phyloP scores from a whole-genome alignment of 2,113 vertebrate species.

The Muntiacus muntjak region DNA sequence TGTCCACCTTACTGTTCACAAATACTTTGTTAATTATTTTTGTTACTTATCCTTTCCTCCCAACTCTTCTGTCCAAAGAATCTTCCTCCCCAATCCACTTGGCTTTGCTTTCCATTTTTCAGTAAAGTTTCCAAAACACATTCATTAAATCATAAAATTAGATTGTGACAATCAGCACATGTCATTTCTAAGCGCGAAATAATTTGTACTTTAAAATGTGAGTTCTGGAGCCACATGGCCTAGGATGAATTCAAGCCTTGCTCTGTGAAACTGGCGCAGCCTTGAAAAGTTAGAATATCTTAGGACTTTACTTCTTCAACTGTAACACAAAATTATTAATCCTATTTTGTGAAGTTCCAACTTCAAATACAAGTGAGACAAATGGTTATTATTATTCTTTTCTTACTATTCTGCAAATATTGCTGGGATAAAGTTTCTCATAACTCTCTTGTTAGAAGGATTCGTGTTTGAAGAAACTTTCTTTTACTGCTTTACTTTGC shows the following conservation, averaged over 20 bases:
- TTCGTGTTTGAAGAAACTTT: not conserved
- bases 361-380: not conserved
- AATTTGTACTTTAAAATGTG: not conserved
- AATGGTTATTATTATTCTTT: not conserved
- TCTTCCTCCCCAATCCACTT: not conserved
- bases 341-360: not conserved
- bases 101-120: not conserved
- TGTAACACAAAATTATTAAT: not conserved
- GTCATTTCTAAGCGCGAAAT: slow-evolving; percentile 25
- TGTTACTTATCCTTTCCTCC: not conserved
- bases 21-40: not conserved
- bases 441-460: not conserved
- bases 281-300: not conserved
- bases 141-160: not conserved
- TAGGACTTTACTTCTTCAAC: not conserved
- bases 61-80: not conserved
- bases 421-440: not conserved
- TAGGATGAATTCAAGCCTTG: not conserved
- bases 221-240: not conserved
- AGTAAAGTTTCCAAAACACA: not conserved
- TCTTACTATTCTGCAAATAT: not conserved
- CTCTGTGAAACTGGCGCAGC: not conserved
- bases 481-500: not conserved
- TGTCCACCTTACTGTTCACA: not conserved
- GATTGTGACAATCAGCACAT: not conserved